phyloP scores from a whole-genome alignment of 2,113 vertebrate species.

The Clupea harengus region DNA sequence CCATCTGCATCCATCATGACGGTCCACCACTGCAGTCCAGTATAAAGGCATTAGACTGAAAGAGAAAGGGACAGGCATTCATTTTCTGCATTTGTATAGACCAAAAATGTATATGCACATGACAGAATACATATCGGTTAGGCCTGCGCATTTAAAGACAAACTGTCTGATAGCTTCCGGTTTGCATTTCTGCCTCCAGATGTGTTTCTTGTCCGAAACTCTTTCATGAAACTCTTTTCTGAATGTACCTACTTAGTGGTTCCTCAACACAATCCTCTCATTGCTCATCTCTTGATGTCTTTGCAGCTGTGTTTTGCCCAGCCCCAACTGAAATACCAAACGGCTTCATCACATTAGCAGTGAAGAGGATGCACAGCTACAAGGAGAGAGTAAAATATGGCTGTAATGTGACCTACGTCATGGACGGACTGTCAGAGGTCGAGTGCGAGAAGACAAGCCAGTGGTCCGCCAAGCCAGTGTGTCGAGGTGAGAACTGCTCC shows the following conservation, averaged over 20 bases:
- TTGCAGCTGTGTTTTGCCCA: constrained; percentile 79
- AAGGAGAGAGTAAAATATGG: constrained; percentile 79
- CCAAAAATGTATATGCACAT: neutral
- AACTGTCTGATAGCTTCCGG: neutral
- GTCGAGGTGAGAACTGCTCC: neutral
- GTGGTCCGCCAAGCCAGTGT: constrained; percentile 78
- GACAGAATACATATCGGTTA: neutral
- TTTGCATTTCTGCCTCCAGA: neutral
- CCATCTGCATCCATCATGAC: too few species aligned
- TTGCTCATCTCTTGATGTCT: neutral
- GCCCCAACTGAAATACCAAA: constrained; percentile 75
- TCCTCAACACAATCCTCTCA: neutral
- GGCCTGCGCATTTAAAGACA: neutral
- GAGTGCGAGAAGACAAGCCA: constrained; percentile 77
- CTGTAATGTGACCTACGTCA: constrained; percentile 70
- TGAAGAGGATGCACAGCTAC: constrained; percentile 72
- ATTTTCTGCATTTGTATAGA: neutral
- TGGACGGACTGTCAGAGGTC: constrained; percentile 75
- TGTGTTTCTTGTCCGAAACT: neutral
- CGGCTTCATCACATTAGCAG: constrained; percentile 79
- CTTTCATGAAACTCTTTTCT: too few species aligned
- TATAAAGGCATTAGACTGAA: neutral
- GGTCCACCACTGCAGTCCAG: too few species aligned
- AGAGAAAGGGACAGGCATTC: neutral
- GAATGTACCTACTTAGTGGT: neutral